Evolutionary conservation across 2,113 vertebrate genomes (phyloP).

Genomic region (Azemiops feae): DNA sequence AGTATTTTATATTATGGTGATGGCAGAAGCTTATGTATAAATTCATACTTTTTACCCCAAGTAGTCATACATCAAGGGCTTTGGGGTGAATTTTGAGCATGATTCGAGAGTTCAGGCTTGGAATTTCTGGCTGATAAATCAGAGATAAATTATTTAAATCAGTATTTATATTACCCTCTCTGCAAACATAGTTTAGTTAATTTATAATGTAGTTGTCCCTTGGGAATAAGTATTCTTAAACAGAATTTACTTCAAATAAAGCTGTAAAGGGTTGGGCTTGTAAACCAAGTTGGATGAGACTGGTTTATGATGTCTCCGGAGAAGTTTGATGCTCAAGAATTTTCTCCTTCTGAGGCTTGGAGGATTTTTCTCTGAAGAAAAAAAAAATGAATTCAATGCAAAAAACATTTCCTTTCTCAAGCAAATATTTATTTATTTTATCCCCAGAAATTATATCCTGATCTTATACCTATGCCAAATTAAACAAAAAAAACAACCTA

Average conservation of each 20-base stretch:
- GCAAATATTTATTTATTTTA: background rate
- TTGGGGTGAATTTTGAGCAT: background rate
- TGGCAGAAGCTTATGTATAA: background rate
- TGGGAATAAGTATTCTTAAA: background rate
- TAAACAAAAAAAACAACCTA: background rate
- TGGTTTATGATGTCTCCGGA: background rate
- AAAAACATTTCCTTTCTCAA: background rate
- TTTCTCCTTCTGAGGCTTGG: background rate
- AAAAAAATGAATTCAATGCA: background rate
- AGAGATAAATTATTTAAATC: background rate
- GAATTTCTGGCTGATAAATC: background rate
- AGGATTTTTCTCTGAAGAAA: background rate
- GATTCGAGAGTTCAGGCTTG: background rate
- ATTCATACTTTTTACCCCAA: background rate
- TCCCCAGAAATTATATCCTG: background rate
- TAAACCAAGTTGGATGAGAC: background rate
- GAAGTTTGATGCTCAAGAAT: background rate
- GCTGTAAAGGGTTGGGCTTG: background rate
- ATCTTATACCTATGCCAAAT: background rate
- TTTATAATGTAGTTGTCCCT: background rate
- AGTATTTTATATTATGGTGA: conserved; percentile 5
- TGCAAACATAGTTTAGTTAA: background rate
- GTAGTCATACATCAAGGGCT: background rate
- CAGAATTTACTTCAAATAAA: background rate
- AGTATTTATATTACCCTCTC: background rate